Percentiles rank a stretch among this genome's conserved stretches.
Conservation (phyloP, 1,140 invertebrate species). For the Saccostrea cuccullata region DNA sequence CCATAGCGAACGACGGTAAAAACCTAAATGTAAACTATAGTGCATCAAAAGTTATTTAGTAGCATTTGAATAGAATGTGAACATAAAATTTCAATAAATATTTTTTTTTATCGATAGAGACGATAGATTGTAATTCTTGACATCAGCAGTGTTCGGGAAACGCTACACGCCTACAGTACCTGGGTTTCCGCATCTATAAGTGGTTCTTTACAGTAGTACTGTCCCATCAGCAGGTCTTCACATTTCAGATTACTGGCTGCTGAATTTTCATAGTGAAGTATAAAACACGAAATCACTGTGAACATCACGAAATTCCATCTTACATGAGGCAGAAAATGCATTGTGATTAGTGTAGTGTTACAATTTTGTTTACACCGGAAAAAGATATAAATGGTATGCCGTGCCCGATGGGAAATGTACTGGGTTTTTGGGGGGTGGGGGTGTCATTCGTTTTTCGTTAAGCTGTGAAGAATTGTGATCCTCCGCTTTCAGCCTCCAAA, state of each 20-base stretch:
- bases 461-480: no score
- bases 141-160: not conserved
- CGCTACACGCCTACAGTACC: slow-evolving; percentile 46
- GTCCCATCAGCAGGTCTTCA: slow-evolving; percentile 66
- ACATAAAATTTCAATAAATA: no score
- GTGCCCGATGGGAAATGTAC: not conserved
- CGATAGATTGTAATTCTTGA: no score
- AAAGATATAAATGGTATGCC: not conserved
- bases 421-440: no score
- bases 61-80: no score
- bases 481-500: no score
- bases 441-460: no score
- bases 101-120: no score
- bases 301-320: slow-evolving; percentile 1
- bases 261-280: not conserved
- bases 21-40: no score
- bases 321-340: not conserved
- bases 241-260: slow-evolving; percentile 42
- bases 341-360: not conserved
- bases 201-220: slow-evolving; percentile 88
- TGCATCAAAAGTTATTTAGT: no score
- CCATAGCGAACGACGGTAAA: no score
- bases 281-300: not conserved
- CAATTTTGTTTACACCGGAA: slow-evolving; percentile 9
- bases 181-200: slow-evolving; percentile 94